Base-by-base conservation (phyloP, 2,888 invertebrate genomes). In the Hypercompe scribonia region DNA sequence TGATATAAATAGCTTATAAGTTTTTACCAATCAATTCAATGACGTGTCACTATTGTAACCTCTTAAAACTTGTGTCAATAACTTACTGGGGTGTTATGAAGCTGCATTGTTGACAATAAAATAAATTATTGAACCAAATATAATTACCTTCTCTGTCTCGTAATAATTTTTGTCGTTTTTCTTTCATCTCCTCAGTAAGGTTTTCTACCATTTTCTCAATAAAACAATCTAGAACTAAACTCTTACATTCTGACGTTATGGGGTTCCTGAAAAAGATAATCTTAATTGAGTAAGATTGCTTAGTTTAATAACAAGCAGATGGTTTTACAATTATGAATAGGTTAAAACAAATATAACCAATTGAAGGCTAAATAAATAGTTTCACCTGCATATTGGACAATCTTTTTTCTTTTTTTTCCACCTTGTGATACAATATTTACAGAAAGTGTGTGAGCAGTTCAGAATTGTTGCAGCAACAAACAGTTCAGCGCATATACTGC, bases 391-490 rank as follows among this genome's bases (percentile, higher is more conserved):
- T 74, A 97, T 97, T 0, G 98, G 98, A 86, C 98, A 98, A 34
- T 97, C 96, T 33, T 92, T 96, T 85, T 97, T 97, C 85, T 96
- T 97, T 81, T 96, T 96, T 85, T 96, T 96, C 98, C 98, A 98
- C 82, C 94, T 92, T 0, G 93, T 91, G 75, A 98, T 97, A 85
- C 98, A 98, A 83, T 96, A 95, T 76, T 96, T 95, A 88, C 98
- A 98, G 87, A 97, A 98, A 0, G 97, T 97, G 85, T 98, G 98
- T 0, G 97, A 96, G 89, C 98, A 98, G 88, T 96, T 97, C 24
- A 98, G 91, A 0, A 97, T 97, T 7, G 96, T 96, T 0, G 98
- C 97, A 88, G 96, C 94, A 0, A 98, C 96, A 88, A 97, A 97
- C 15, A 98, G 92, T 89, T 98, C 98, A 34, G 97, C 97, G 86